These are phyloP conservation scores for Eupithecia vulgata DNA, from an alignment of 2,888 invertebrate species.

Conservation along the genomic window DNA sequence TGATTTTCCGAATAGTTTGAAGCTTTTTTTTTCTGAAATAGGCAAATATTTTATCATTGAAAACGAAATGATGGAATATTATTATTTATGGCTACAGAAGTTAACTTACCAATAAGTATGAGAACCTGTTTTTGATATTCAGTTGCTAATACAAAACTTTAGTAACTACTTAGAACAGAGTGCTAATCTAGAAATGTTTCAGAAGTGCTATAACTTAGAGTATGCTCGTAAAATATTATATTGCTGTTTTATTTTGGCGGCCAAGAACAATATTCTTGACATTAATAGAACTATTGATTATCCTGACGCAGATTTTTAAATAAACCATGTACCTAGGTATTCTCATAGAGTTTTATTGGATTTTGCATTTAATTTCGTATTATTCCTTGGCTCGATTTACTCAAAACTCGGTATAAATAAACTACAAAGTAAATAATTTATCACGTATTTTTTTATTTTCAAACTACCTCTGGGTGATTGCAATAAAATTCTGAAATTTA, in stretches of 20 bases:
- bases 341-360: not conserved
- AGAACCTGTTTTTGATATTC: not conserved
- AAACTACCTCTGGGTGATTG: no score
- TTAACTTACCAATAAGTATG: no score
- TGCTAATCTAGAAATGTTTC: not conserved
- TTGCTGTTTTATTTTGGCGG: conserved; percentile 4
- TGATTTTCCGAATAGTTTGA: not conserved
- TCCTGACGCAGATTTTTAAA: not conserved
- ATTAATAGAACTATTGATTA: conserved; percentile 5
- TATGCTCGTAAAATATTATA: conserved; percentile 11
- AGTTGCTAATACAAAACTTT: not conserved
- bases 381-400: no score
- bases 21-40: not conserved
- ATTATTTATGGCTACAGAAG: no score
- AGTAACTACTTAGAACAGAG: conserved; percentile 1
- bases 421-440: no score
- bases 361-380: not conserved
- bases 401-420: no score
- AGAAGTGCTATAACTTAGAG: not conserved
- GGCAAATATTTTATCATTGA: not conserved
- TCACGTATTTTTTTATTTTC: no score
- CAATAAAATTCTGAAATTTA: no score
- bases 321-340: not conserved
- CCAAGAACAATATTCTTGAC: conserved; percentile 12
- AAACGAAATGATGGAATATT: not conserved